Conservation (phyloP, 2,113 vertebrate species). For the Gobiocypris rarus region DNA sequence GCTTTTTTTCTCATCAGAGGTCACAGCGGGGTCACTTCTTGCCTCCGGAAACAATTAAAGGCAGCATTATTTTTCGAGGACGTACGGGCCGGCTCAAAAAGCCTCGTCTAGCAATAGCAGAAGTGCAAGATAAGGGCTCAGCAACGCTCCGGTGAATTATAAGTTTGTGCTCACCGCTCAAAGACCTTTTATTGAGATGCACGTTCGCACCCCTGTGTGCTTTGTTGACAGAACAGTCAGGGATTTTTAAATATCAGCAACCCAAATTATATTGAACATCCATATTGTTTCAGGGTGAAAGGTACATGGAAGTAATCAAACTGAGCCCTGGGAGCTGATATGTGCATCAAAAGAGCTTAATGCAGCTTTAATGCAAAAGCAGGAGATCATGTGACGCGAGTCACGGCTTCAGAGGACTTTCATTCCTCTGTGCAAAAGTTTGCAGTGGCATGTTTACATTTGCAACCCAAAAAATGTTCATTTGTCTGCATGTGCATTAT, state of each 20-base stretch:
- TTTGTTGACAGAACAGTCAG: slow-evolving; percentile 50
- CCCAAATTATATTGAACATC: slow-evolving; percentile 47
- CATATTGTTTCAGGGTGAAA: slow-evolving; percentile 14
- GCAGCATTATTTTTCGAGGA: slow-evolving; percentile 47
- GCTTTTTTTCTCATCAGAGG: slow-evolving; percentile 30
- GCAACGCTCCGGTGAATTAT: slow-evolving; percentile 52
- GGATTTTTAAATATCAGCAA: slow-evolving; percentile 55
- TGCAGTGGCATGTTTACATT: background rate
- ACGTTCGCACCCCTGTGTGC: slow-evolving; percentile 44
- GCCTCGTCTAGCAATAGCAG: slow-evolving; percentile 45
- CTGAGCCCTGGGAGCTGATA: slow-evolving; percentile 33
- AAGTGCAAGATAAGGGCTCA: slow-evolving; percentile 58
- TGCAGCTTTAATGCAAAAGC: background rate
- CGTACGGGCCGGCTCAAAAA: slow-evolving; percentile 8
- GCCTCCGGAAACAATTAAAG: slow-evolving; percentile 61
- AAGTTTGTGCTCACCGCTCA: slow-evolving; percentile 46
- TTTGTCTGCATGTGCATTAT: background rate
- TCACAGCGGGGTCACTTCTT: slow-evolving; percentile 39
- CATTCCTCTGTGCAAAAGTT: background rate
- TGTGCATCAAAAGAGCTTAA: slow-evolving; percentile 35
- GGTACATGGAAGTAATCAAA: slow-evolving; percentile 37
- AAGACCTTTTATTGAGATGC: slow-evolving; percentile 48
- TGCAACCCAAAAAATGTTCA: background rate
- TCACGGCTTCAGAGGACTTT: background rate
- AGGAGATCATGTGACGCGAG: background rate